Conservation (phyloP, 2,797 vertebrate species). For the Chelon labrosus region DNA sequence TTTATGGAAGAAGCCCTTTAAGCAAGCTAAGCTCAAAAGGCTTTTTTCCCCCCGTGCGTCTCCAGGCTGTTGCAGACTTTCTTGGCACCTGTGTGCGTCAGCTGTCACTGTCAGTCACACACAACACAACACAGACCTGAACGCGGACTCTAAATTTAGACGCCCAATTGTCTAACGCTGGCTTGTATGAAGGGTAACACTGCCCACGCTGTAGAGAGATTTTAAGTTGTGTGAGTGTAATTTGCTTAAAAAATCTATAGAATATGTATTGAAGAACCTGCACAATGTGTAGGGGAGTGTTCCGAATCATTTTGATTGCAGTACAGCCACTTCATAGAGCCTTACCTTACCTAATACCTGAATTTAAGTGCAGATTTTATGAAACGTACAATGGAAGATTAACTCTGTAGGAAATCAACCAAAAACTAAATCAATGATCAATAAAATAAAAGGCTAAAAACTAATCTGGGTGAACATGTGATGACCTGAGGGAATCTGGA, state of each 20-base stretch:
- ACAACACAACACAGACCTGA: slow-evolving; percentile 63
- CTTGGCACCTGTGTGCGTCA: slow-evolving; percentile 68
- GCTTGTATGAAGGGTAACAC: slow-evolving; percentile 23
- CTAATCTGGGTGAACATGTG: background rate
- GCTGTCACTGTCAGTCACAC: slow-evolving; percentile 77
- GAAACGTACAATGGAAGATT: background rate
- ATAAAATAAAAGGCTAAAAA: too few relatives aligned
- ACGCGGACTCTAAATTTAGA: slow-evolving; percentile 70
- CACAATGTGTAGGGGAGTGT: background rate
- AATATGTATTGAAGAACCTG: background rate
- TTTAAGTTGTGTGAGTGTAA: background rate
- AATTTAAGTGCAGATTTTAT: background rate
- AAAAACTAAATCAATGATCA: too few relatives aligned
- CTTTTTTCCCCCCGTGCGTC: slow-evolving; percentile 43
- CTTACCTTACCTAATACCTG: background rate
- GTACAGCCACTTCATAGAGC: too few relatives aligned
- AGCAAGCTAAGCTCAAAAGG: slow-evolving; percentile 28
- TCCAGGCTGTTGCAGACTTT: slow-evolving; percentile 40
- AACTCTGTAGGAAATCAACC: background rate
- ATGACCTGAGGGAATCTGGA: slow-evolving; percentile 6
- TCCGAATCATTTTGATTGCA: background rate
- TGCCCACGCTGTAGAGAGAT: background rate
- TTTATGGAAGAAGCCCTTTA: slow-evolving; percentile 32
- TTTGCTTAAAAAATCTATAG: background rate
- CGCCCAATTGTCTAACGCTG: slow-evolving; percentile 43